These are phyloP conservation scores for Sylvilagus floridanus DNA, from an alignment of 2,797 vertebrate species.

Conservation along the genomic window DNA sequence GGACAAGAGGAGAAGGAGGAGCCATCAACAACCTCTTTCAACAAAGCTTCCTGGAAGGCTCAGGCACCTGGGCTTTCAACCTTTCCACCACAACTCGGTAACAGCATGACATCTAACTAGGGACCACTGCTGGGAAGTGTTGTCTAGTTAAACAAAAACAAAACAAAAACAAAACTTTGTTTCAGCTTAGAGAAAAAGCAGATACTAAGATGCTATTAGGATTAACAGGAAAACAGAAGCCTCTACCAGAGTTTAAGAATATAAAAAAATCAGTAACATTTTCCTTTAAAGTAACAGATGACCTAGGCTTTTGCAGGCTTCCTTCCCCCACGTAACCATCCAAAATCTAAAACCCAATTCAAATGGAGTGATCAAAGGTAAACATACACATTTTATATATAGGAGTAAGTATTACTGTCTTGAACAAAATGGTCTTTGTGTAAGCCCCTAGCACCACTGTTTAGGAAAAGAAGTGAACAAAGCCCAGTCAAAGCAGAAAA, in stretches of 20 bases:
- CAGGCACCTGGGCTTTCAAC: neutral
- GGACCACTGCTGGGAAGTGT: neutral
- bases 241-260: neutral
- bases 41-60: neutral
- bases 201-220: neutral
- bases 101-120: neutral
- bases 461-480: neutral
- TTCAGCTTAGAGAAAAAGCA: neutral
- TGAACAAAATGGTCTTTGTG: neutral
- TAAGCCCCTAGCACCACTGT: neutral
- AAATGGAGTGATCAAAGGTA: neutral
- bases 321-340: neutral
- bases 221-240: neutral
- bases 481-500: neutral
- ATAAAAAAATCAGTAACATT: slow-evolving; percentile 27
- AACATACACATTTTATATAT: neutral
- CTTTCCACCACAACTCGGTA: neutral
- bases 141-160: neutral
- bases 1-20: neutral
- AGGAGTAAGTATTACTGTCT: neutral
- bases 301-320: neutral
- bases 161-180: no score
- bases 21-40: neutral
- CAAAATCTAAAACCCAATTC: slow-evolving; percentile 18
- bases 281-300: slow-evolving; percentile 15